Evolutionary conservation across 2,797 vertebrate genomes (phyloP), one percentile per base, ranked within the genome.

Genomic region (Labroides dimidiatus): DNA sequence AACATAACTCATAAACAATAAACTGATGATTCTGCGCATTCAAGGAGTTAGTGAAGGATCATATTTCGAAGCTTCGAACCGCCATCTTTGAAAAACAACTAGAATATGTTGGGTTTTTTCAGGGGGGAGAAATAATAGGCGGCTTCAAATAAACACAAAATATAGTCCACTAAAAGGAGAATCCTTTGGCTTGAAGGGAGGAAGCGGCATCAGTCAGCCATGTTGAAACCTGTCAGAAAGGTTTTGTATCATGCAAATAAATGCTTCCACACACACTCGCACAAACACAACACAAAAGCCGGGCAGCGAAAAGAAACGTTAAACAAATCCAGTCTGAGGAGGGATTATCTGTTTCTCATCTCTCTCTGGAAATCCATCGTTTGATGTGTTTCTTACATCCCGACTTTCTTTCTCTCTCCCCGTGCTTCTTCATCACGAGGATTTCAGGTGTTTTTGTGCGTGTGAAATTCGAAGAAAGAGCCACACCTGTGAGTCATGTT

Each of bases 321-420:
- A 47, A 13, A n/a, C n/a, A 49, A 42, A 53, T 16, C 15, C 20
- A 10, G 56, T 13, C 13, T 1, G 54, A 64, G 48, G 55, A 14
- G 47, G 36, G 53, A 69, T 57, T 43, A 81, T 70, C 60, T 47
- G 54, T 70, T 59, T 80, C 42, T 67, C 44, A 64, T 61, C 47
- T 48, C 49, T 65, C 54, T 64, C 70, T 63, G 64, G 64, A 75
- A 85, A 75, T 77, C 54, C 70, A 24, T 71, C 63, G 64, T 77
- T 64, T 76, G 64, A 82, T 75, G 39, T 6, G 23, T 64, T 47
- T 54, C 63, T 68, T 19, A 58, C 16, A 27, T 66, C 59, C 30
- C 27, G 10, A 33, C 56, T 69, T 49, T 52, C 56, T 69, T 49
- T 63, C 50, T 65, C 50, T 19, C 36, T 52, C 23, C 14, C 59